These are phyloP conservation scores for Danio choprae DNA, from an alignment of 2,797 vertebrate genomes.

Conservation along the genomic window DNA sequence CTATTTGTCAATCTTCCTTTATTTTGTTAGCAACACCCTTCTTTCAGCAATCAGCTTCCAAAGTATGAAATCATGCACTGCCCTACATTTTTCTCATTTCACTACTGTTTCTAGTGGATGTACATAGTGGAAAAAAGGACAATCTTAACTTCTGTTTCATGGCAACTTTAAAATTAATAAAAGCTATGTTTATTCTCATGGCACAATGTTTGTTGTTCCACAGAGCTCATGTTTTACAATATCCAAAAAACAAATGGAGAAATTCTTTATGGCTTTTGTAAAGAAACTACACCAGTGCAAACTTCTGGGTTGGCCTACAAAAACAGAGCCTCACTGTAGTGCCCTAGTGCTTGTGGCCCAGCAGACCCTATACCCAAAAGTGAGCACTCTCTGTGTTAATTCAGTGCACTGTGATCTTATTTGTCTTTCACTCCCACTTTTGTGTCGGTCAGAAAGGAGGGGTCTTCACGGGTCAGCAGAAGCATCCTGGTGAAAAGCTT, in stretches of 20 bases:
- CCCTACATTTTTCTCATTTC: too few species aligned
- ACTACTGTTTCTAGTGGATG: too few species aligned
- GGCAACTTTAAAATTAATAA: background rate
- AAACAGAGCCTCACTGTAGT: background rate
- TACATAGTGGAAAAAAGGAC: too few species aligned
- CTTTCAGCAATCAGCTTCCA: too few species aligned
- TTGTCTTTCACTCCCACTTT: slow-evolving; percentile 74
- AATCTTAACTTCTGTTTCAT: too few species aligned
- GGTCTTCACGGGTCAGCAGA: slow-evolving; percentile 78
- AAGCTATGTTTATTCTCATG: background rate
- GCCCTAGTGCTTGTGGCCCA: background rate
- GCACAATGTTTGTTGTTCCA: too few species aligned
- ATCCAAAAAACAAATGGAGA: background rate
- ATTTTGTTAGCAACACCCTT: too few species aligned
- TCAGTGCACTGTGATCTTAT: slow-evolving; percentile 79
- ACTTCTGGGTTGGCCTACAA: background rate
- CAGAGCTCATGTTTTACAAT: too few species aligned
- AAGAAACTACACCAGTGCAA: background rate
- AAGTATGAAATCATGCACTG: too few species aligned
- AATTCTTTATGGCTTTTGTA: background rate
- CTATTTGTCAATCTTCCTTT: too few species aligned
- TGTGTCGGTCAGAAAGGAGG: slow-evolving; percentile 74
- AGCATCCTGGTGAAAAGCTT: slow-evolving; percentile 39
- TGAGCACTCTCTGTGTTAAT: slow-evolving; percentile 76
- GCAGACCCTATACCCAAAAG: slow-evolving; percentile 68